Base-by-base conservation (phyloP, 2,113 vertebrate species). In the Phrynosoma platyrhinos region DNA sequence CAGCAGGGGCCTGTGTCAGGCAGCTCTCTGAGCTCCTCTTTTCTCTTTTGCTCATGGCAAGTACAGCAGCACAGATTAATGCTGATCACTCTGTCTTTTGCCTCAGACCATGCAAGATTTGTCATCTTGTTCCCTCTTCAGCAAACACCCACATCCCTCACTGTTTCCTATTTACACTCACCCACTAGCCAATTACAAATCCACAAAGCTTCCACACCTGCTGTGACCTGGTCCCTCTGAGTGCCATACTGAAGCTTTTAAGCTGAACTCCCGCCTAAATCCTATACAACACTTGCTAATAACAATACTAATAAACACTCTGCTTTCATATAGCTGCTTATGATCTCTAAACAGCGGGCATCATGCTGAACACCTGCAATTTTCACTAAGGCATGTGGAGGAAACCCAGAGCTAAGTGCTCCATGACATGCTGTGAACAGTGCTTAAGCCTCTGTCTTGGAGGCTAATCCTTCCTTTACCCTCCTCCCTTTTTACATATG, bases 201-300 rank as follows among this genome's bases (percentile, higher is more conserved):
- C 78, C 83, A 5, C 0, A 79, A 89, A 94, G 77, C 78, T 68
- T 83, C 85, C 20, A 82, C 4, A 64, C 91, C 90, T 83, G 90
- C 92, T 94, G 92, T 16, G 90, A 69, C 52, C 47, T 89, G 72
- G 92, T 88, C 66, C 87, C 89, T 92, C 78, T 77, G 81, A 89
- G 79, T 0, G 21, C 55, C 23, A 1, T 12, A 0, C 12, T 9
- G 82, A 75, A 87, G 88, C 92, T 91, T 89, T 95, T 88, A 95
- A 89, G 75, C 81, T 36, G 52, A 78, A 83, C 84, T 68, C 85
- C 91, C 91, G 84, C 87, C 90, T 91, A 93, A 79, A 80, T 83
- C 81, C 87, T 47, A 86, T 91, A 80, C 9, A 58, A 62, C 27
- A 13, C 69, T 91, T 91, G 62, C 74, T 88, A 88, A 20, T 13